These are phyloP conservation scores for Leucopsar rothschildi DNA, from an alignment of 2,113 vertebrate genomes.

Conservation along the genomic window DNA sequence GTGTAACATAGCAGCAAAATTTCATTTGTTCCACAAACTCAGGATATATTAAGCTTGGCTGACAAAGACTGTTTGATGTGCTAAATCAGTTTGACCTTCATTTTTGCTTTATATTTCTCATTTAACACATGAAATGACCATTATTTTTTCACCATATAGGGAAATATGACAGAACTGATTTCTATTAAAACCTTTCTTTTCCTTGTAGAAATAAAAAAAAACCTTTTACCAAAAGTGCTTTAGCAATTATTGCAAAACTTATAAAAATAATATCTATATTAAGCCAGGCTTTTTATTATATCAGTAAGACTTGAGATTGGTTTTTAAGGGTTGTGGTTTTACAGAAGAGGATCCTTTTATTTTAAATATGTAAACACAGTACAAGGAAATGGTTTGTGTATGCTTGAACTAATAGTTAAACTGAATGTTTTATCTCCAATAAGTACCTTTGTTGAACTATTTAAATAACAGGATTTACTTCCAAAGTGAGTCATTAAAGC, in stretches of 20 bases:
- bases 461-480: constrained; percentile 62
- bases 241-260: constrained; percentile 21
- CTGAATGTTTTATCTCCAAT: constrained; percentile 43
- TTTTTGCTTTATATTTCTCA: constrained; percentile 88
- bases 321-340: background rate
- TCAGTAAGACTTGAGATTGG: background rate
- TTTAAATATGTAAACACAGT: constrained; percentile 35
- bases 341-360: background rate
- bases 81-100: constrained; percentile 91
- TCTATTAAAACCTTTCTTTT: constrained; percentile 27
- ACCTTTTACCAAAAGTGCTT: background rate
- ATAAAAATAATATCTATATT: background rate
- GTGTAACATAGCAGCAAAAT: constrained; percentile 86
- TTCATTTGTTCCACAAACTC: constrained; percentile 93
- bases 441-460: constrained; percentile 22
- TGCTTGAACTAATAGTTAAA: constrained; percentile 63
- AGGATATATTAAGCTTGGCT: constrained; percentile 86
- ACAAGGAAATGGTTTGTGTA: constrained; percentile 49
- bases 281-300: background rate
- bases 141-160: constrained; percentile 64
- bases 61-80: constrained; percentile 86
- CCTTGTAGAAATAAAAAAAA: background rate
- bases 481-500: constrained; percentile 55
- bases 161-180: constrained; percentile 61
- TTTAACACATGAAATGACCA: constrained; percentile 83